Evolutionary conservation across 2,888 invertebrate species (phyloP).

Genomic region (Chrysolina americana): DNA sequence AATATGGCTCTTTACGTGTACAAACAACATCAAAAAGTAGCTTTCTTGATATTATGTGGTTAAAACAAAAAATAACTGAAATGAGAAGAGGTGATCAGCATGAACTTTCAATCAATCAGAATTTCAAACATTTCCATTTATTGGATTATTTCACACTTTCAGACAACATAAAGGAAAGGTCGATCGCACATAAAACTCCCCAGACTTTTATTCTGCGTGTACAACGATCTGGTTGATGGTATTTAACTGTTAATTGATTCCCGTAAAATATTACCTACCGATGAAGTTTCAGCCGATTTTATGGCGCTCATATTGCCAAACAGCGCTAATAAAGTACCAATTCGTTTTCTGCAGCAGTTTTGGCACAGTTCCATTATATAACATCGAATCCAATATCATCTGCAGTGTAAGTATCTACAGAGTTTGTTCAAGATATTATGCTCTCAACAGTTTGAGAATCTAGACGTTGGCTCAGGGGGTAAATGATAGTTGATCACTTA

Average conservation of each 20-base stretch:
- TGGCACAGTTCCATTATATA: constrained; percentile 16
- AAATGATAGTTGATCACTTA: no score
- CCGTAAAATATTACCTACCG: constrained; percentile 9
- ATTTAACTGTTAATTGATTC: constrained; percentile 11
- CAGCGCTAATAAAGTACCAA: constrained; percentile 1
- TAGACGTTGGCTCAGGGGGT: no score
- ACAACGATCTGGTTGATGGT: background rate
- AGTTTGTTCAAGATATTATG: constrained; percentile 7
- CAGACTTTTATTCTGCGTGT: background rate
- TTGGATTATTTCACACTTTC: no score
- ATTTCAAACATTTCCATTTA: no score
- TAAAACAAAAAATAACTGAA: no score
- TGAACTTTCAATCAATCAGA: no score
- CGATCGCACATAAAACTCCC: no score
- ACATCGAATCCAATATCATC: background rate
- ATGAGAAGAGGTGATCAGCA: no score
- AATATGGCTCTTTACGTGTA: no score
- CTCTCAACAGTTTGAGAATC: background rate
- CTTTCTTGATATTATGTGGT: no score
- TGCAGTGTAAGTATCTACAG: background rate
- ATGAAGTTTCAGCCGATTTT: constrained; percentile 4
- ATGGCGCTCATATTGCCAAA: constrained; percentile 6
- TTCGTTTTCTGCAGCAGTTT: background rate
- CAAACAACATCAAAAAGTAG: no score
- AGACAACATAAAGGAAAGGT: no score